These are phyloP conservation scores for Falco berigora DNA, from an alignment of 2,797 vertebrate genomes.

Conservation along the genomic window DNA sequence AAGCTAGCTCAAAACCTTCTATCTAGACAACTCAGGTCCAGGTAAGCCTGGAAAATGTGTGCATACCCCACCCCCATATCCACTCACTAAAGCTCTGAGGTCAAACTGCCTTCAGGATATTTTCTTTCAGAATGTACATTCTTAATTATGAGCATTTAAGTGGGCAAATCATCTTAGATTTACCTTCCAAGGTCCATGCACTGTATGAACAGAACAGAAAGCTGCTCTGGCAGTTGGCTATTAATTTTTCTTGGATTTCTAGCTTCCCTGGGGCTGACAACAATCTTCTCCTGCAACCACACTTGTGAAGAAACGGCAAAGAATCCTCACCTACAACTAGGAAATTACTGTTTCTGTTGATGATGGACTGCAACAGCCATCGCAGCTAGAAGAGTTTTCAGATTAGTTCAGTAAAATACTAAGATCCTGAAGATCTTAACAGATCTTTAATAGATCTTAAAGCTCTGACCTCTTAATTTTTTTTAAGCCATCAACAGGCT, in stretches of 20 bases:
- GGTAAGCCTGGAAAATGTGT: background rate
- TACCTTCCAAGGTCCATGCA: background rate
- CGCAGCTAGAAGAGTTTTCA: background rate
- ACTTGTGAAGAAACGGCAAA: background rate
- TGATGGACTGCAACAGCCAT: background rate
- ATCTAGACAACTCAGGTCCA: background rate
- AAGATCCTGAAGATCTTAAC: background rate
- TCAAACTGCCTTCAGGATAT: background rate
- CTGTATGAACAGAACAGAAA: background rate
- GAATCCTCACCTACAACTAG: background rate
- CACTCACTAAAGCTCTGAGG: background rate
- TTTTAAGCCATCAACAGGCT: background rate
- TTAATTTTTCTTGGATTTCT: background rate
- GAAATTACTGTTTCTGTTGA: background rate
- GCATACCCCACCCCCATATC: background rate
- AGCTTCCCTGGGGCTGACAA: background rate
- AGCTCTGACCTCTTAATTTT: no score
- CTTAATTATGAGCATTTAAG: fast-evolving
- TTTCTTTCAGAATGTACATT: background rate
- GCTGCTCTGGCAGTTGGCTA: background rate
- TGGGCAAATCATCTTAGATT: background rate
- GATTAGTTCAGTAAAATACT: background rate
- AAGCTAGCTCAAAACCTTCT: background rate
- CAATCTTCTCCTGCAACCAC: background rate
- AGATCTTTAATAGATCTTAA: background rate